phyloP scores from a whole-genome alignment of 2,888 invertebrate genomes.

The Polydrusus tereticollis region DNA sequence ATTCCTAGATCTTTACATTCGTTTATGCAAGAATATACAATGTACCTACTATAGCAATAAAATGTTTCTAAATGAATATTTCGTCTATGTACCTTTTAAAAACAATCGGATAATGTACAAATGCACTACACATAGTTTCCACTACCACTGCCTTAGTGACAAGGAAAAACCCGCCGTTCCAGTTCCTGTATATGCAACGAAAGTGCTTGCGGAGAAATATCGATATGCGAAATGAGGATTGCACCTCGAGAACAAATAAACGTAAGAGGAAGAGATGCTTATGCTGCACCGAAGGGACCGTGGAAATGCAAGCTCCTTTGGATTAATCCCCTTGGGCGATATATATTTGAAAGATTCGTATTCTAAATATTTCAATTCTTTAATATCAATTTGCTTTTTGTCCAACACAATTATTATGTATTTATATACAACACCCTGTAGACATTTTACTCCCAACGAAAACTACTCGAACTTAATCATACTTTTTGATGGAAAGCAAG shows the following conservation, averaged over 20 bases:
- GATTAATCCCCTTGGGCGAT: not conserved
- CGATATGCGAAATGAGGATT: not conserved
- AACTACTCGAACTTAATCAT: slow-evolving; percentile 13
- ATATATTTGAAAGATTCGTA: not conserved
- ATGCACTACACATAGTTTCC: not conserved
- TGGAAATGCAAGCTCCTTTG: not conserved
- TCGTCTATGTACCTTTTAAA: not conserved
- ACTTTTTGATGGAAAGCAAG: slow-evolving; percentile 25
- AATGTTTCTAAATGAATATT: not conserved
- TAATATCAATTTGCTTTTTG: no score
- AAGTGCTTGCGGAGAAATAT: not conserved
- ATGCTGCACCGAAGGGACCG: not conserved
- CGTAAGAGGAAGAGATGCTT: not conserved
- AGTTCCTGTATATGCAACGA: not conserved
- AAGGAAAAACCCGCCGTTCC: not conserved
- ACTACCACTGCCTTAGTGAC: not conserved
- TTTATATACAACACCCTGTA: no score
- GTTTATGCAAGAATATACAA: no score
- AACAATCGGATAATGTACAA: not conserved
- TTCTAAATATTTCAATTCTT: not conserved
- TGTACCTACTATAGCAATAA: no score
- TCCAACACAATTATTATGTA: no score
- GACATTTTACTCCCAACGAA: not conserved
- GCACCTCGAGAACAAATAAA: not conserved
- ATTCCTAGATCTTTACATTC: no score